Percentiles rank a stretch among this genome's conserved stretches.
Evolutionary conservation across 2,797 vertebrate genomes (phyloP).

Genomic region (Morelia viridis): DNA sequence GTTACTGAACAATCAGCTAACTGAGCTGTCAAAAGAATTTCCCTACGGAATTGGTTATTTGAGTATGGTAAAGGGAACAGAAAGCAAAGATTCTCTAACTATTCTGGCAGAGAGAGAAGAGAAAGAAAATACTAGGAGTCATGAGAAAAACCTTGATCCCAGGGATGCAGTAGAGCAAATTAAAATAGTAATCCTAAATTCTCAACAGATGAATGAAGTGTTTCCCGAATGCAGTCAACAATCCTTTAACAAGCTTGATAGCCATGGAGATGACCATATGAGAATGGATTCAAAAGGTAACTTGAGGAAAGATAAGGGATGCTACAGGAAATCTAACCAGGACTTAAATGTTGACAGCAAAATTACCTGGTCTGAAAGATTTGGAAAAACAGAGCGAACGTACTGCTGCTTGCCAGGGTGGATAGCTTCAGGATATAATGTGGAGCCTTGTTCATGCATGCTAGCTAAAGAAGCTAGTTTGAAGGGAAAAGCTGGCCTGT

Average conservation of each 20-base stretch:
- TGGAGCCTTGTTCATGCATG: slow-evolving; percentile 27
- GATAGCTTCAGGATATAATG: slow-evolving; percentile 14
- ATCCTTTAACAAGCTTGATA: slow-evolving; percentile 1
- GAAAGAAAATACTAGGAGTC: slow-evolving; percentile 32
- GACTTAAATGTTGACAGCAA: background rate
- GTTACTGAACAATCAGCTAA: slow-evolving; percentile 68
- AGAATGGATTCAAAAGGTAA: slow-evolving; percentile 19
- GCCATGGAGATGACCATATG: slow-evolving; percentile 8
- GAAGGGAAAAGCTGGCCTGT: background rate
- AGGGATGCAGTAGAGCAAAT: slow-evolving; percentile 54
- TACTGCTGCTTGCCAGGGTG: slow-evolving; percentile 51
- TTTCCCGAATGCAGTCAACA: slow-evolving; percentile 52
- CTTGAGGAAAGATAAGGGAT: background rate
- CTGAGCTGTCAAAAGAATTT: slow-evolving; percentile 75
- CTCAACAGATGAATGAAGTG: slow-evolving; percentile 59
- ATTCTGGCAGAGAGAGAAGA: slow-evolving; percentile 3
- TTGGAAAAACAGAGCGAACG: background rate
- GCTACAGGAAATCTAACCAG: background rate
- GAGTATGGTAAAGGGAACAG: slow-evolving; percentile 23
- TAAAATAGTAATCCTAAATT: slow-evolving; percentile 59
- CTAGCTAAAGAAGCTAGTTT: background rate
- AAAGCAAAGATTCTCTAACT: slow-evolving; percentile 22
- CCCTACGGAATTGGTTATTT: slow-evolving; percentile 74
- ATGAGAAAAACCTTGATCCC: slow-evolving; percentile 23
- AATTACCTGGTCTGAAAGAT: rapidly evolving